Evolutionary conservation across 64 coral and sea anemone genomes (phyloP).

Genomic region (Montipora efflorescens): DNA sequence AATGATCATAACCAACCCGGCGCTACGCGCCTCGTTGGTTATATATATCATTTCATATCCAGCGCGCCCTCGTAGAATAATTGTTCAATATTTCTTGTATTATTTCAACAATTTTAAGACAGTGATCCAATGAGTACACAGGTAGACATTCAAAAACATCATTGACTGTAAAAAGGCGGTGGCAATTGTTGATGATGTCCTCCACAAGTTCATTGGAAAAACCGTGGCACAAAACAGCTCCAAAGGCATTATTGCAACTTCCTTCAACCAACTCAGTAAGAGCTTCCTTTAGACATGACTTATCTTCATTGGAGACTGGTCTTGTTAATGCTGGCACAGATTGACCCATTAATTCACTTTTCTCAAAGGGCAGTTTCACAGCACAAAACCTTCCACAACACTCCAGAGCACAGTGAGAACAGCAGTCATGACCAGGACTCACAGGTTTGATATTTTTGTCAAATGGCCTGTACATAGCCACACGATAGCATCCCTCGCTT

Average conservation of each 20-base stretch:
- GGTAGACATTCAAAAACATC: conserved; percentile 59
- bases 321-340: not conserved
- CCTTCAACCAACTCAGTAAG: not conserved
- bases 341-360: not conserved
- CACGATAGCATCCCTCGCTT: conserved; percentile 22
- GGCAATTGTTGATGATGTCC: conserved; percentile 43
- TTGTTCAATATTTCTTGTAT: conserved; percentile 41
- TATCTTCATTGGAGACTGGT: conserved; percentile 4
- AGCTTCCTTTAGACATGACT: not conserved
- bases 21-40: too few species aligned
- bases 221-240: conserved; percentile 48
- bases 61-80: too few species aligned
- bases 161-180: conserved; percentile 48
- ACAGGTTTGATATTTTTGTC: conserved; percentile 51
- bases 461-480: conserved; percentile 49
- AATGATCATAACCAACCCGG: too few species aligned
- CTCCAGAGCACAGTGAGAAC: conserved; percentile 17
- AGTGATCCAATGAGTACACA: conserved; percentile 55
- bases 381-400: not conserved
- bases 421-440: conserved; percentile 45
- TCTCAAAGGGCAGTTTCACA: not conserved
- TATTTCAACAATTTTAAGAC: conserved; percentile 52
- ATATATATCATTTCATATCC: too few species aligned
- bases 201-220: conserved; percentile 69
- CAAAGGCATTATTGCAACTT: conserved; percentile 39